A percentile compares a stretch with the other conserved stretches of the same genome.
Evolutionary conservation across 2,797 vertebrate species (phyloP).

Genomic region (Delichon dasypus): DNA sequence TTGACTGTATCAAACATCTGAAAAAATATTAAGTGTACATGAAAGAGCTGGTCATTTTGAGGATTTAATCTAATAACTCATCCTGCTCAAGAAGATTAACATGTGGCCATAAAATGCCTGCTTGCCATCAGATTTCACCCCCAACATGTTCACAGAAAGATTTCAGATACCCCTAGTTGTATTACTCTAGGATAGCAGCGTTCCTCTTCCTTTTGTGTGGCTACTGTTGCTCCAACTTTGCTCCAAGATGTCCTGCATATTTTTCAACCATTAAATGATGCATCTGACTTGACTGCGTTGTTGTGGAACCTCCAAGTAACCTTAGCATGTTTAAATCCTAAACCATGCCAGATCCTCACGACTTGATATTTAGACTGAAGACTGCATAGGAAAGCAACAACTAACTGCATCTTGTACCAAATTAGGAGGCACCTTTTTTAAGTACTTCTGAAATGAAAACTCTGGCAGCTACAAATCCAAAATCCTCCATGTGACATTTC

Average conservation of each 20-base stretch:
- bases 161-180: neutral
- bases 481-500: neutral
- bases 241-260: neutral
- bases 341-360: neutral
- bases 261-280: neutral
- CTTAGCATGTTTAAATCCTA: neutral
- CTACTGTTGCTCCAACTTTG: neutral
- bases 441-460: neutral
- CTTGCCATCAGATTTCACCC: conserved; percentile 8
- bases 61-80: conserved; percentile 17
- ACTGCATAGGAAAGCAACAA: neutral
- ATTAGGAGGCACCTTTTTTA: neutral
- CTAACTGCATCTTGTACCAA: neutral
- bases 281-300: neutral
- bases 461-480: neutral
- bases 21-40: conserved; percentile 13
- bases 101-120: neutral
- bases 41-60: neutral
- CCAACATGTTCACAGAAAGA: neutral
- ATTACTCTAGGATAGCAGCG: neutral
- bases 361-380: neutral
- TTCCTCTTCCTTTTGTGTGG: neutral
- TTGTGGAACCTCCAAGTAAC: neutral
- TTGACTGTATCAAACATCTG: conserved; percentile 33
- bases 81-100: neutral